Evolutionary conservation across 2,888 invertebrate genomes (phyloP).

Genomic region (Blera fallax): DNA sequence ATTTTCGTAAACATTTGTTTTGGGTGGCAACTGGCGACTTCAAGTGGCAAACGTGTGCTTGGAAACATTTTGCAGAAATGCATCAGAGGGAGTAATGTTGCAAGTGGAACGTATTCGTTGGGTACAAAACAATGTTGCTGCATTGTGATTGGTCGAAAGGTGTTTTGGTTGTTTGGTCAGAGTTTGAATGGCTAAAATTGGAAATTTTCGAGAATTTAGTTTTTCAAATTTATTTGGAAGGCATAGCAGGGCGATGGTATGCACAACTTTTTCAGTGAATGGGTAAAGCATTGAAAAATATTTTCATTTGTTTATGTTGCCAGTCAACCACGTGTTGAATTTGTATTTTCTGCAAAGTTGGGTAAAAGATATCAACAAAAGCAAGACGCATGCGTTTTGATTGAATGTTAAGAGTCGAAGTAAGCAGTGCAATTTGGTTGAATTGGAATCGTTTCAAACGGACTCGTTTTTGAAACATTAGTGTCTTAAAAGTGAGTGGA

Average conservation of each 20-base stretch:
- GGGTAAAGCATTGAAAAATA: not conserved
- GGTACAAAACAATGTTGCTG: constrained; percentile 21
- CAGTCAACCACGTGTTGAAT: constrained; percentile 44
- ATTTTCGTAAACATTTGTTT: constrained; percentile 61
- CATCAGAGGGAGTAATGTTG: constrained; percentile 9
- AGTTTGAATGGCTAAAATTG: not conserved
- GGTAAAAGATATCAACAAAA: constrained; percentile 1
- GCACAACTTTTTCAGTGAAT: not conserved
- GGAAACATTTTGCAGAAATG: constrained; percentile 50
- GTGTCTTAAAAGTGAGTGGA: too few relatives aligned
- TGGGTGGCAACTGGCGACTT: not conserved
- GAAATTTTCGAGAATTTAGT: not conserved
- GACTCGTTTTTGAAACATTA: not conserved
- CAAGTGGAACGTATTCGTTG: constrained; percentile 50
- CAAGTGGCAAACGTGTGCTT: not conserved
- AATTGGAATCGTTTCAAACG: not conserved
- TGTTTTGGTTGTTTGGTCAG: not conserved
- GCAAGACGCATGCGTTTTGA: constrained; percentile 10
- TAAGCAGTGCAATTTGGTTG: not conserved
- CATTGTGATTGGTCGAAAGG: not conserved
- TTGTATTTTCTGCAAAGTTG: constrained; percentile 1
- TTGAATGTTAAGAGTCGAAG: not conserved
- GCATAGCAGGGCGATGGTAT: too few relatives aligned
- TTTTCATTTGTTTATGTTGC: constrained; percentile 20
- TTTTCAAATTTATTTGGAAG: not conserved